Evolutionary conservation across 2,113 vertebrate genomes (phyloP).

Genomic region (Meles meles): DNA sequence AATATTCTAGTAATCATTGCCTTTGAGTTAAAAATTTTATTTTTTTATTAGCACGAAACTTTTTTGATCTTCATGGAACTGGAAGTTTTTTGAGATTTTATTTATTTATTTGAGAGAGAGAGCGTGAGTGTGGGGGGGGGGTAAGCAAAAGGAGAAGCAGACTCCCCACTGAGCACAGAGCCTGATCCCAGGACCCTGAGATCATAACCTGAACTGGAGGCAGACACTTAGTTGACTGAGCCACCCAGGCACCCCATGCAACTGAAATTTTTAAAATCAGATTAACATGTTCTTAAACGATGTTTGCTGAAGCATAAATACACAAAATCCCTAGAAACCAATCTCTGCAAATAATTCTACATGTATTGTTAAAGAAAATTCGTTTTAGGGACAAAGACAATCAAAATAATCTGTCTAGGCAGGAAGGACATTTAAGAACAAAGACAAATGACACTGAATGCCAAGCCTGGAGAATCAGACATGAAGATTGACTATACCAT

Average conservation of each 20-base stretch:
- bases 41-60: constrained; percentile 49
- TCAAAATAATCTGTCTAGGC: not conserved
- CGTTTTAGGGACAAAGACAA: not conserved
- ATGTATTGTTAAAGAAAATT: not conserved
- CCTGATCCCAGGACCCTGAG: not conserved
- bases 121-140: not conserved
- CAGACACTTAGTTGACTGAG: too few species aligned
- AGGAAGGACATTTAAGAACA: not conserved
- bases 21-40: not conserved
- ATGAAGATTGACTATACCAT: not conserved
- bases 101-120: not conserved
- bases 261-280: constrained; percentile 14
- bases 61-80: constrained; percentile 49
- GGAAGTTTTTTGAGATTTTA: not conserved
- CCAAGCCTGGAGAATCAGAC: not conserved
- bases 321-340: not conserved
- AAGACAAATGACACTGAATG: not conserved
- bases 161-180: not conserved
- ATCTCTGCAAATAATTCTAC: not conserved
- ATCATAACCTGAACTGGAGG: not conserved
- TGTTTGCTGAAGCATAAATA: constrained; percentile 19
- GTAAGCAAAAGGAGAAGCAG: not conserved
- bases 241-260: too few species aligned
- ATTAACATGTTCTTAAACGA: constrained; percentile 59
- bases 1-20: not conserved